Base-by-base conservation (phyloP, 2,888 invertebrate genomes). In the Notodonta dromedarius region DNA sequence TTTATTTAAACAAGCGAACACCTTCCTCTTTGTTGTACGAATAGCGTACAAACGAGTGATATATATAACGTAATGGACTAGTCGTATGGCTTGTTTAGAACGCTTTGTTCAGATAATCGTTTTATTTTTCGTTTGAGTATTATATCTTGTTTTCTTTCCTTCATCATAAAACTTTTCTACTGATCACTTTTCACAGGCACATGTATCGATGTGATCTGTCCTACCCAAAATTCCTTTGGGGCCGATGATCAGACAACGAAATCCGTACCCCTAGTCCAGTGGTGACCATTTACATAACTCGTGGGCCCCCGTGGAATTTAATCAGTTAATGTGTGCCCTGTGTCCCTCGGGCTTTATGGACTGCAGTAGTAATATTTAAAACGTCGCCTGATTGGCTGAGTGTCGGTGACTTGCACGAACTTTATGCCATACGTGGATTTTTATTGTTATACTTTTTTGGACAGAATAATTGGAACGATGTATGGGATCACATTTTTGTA, bases 321-420 rank as follows among this genome's bases (percentile, higher is more conserved):
- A 91, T 91, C 89, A 86, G 88, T 86, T 89, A 89, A 91, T 91
- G 89, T 85, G 84, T 84, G 82, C 82, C 78, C 73, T 73, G 66
- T 70, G 70, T 75, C 82, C 80, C 83, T 83, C 83, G 65, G 53
- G 77, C 82, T 86, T 89, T 89, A 86, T 89, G 80, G 83, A 80
- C 78, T 80, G 81, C 80, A 83, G 79, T 81, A 74, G 77, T 72
- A 72, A 74, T 76, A 70, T 80, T 84, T 81, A 79, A 84, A 83
- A 65, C 46, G 50, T 60, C 56, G 60, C 57, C 55, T 63, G 73
- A 66, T 68, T 69, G 67, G 58, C 58, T 65, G 60, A 69, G 60
- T 68, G 64, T 71, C 70, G 59, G 70, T 61, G 50, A 35, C n/a
- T 62, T 56, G 54, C 42, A 63, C 40, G 39, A 51, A 54, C 53